A percentile compares a stretch with the other conserved stretches of the same genome.
phyloP scores from a whole-genome alignment of 2,888 invertebrate genomes.

The Drosophila kanekoi region DNA sequence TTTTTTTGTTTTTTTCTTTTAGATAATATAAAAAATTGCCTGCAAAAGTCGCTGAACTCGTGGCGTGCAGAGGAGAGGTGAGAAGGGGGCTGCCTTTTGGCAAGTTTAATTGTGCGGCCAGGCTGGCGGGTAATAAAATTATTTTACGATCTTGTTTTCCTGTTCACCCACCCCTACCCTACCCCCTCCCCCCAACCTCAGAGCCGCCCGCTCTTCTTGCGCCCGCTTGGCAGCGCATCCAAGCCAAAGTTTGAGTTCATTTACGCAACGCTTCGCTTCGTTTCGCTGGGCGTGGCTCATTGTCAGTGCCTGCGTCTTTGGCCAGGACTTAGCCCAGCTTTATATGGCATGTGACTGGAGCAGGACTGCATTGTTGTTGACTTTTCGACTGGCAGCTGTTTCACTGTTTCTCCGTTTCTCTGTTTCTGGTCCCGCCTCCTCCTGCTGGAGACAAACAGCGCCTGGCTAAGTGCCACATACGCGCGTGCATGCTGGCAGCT shows the following conservation, averaged over 20 bases:
- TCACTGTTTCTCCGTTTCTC: constrained; percentile 12
- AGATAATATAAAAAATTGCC: constrained; percentile 54
- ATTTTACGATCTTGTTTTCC: constrained; percentile 77
- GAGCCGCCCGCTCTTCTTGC: neutral
- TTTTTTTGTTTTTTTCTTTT: constrained; percentile 2
- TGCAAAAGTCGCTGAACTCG: constrained; percentile 49
- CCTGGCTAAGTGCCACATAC: constrained; percentile 8
- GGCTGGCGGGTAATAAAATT: constrained; percentile 76
- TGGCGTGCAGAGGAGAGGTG: neutral
- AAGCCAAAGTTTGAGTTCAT: constrained; percentile 70
- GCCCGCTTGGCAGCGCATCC: constrained; percentile 52
- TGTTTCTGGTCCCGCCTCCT: neutral
- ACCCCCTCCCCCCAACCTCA: neutral
- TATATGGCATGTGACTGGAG: constrained; percentile 29
- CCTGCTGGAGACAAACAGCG: constrained; percentile 16
- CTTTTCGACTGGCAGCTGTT: constrained; percentile 53
- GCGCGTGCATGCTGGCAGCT: constrained; percentile 23
- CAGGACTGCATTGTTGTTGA: constrained; percentile 57
- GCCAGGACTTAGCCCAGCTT: constrained; percentile 14
- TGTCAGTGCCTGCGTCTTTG: constrained; percentile 37
- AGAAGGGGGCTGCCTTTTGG: constrained; percentile 19
- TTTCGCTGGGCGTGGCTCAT: constrained; percentile 41
- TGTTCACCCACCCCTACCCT: constrained; percentile 9
- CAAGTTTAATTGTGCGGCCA: constrained; percentile 80
- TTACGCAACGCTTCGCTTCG: constrained; percentile 58